Conservation (phyloP, 1,140 invertebrate genomes). For the Hyles euphorbiae region DNA sequence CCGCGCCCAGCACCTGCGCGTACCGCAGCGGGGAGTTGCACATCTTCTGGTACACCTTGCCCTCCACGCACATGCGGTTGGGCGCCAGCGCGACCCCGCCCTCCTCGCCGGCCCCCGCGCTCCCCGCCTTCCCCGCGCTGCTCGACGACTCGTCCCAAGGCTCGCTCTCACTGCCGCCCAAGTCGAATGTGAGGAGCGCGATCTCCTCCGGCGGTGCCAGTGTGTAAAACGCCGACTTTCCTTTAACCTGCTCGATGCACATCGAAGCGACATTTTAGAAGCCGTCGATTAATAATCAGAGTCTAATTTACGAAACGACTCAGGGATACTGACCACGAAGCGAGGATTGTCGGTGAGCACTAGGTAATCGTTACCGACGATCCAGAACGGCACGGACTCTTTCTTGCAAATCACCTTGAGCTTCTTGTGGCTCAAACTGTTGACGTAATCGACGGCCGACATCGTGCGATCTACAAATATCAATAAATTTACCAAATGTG, state of each 20-base stretch:
- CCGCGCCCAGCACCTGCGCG: constrained; percentile 1
- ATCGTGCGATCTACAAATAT: neutral
- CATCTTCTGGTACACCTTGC: constrained; percentile 1
- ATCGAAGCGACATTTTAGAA: too few species aligned
- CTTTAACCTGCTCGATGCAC: too few species aligned
- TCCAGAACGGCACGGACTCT: neutral
- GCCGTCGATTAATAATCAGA: too few species aligned
- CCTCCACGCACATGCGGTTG: neutral
- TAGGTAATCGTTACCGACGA: neutral
- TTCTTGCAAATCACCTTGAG: neutral
- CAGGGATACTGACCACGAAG: too few species aligned
- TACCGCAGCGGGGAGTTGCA: neutral
- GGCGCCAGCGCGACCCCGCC: neutral
- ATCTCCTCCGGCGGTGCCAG: too few species aligned
- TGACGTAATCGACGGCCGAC: neutral
- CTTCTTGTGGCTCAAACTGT: neutral
- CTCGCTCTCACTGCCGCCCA: too few species aligned
- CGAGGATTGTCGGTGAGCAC: neutral
- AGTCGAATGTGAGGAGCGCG: too few species aligned
- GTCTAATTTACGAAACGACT: too few species aligned
- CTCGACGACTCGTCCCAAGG: neutral
- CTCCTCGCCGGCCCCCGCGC: too few species aligned
- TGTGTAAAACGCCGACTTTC: too few species aligned
- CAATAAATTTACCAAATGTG: too few species aligned
- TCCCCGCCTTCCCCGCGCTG: neutral